Evolutionary conservation across 2,888 invertebrate genomes (phyloP).

Genomic region (Thysanoteuthis rhombus): DNA sequence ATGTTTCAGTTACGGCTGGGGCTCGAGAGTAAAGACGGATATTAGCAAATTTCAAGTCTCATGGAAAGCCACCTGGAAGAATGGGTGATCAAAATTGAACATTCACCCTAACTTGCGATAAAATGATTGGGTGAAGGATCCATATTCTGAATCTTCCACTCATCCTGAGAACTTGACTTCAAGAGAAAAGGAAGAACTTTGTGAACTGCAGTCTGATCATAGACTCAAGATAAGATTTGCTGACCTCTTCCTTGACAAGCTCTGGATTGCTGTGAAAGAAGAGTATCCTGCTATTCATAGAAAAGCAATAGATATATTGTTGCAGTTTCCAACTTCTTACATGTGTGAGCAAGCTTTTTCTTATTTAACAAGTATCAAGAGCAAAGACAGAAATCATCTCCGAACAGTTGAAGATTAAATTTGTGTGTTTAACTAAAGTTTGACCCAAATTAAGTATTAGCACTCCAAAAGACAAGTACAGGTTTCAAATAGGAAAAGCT

Average conservation of each 20-base stretch:
- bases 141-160: neutral
- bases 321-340: neutral
- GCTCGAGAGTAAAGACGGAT: neutral
- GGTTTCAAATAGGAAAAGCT: no score
- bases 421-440: no score
- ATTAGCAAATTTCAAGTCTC: neutral
- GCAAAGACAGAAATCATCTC: slow-evolving; percentile 22
- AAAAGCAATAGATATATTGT: neutral
- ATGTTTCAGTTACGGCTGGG: neutral
- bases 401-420: no score
- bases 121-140: neutral
- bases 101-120: neutral
- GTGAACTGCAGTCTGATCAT: neutral
- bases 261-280: neutral
- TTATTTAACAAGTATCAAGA: slow-evolving; percentile 24
- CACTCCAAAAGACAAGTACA: no score
- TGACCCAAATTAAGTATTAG: no score
- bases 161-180: neutral
- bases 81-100: neutral
- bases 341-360: slow-evolving; percentile 26
- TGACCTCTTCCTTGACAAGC: neutral
- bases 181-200: slow-evolving; percentile 15
- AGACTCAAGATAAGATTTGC: neutral
- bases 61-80: neutral
- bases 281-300: neutral